phyloP scores from a whole-genome alignment of 2,113 vertebrate genomes.

The Acrocephalus kingi region DNA sequence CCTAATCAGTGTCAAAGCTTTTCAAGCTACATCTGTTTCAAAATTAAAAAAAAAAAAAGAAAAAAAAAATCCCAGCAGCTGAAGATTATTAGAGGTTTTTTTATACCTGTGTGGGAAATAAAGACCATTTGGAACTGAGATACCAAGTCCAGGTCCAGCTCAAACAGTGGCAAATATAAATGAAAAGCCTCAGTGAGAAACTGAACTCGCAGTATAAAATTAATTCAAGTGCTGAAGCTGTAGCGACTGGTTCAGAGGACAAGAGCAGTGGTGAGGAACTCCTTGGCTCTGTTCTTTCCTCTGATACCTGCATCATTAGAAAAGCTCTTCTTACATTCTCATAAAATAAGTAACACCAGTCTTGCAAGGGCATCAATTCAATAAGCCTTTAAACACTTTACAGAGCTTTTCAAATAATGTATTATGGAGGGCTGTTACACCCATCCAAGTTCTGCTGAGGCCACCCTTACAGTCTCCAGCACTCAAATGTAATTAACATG shows the following conservation, averaged over 20 bases:
- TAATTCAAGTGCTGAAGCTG: not conserved
- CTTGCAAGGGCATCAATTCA: not conserved
- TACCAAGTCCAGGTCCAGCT: not conserved
- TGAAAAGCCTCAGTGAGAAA: not conserved
- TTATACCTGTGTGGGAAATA: not conserved
- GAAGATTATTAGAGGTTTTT: not conserved
- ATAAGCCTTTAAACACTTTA: not conserved
- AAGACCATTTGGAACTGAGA: not conserved
- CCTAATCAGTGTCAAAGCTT: not conserved
- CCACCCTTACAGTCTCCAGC: not conserved
- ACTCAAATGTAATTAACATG: not conserved
- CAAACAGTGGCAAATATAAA: not conserved
- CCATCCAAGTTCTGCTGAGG: not conserved
- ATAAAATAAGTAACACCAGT: not conserved
- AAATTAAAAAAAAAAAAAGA: not conserved
- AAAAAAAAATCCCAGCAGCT: not conserved
- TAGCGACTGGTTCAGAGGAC: not conserved
- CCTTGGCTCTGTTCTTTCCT: conserved; percentile 13
- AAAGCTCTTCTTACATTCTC: not conserved
- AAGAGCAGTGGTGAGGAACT: not conserved
- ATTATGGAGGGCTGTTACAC: not conserved
- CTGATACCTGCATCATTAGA: not conserved
- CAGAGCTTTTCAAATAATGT: conserved; percentile 5
- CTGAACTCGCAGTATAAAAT: not conserved
- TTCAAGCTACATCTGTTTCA: not conserved